Evolutionary conservation across 2,888 invertebrate species (phyloP).

Genomic region (Cheilosia soror): DNA sequence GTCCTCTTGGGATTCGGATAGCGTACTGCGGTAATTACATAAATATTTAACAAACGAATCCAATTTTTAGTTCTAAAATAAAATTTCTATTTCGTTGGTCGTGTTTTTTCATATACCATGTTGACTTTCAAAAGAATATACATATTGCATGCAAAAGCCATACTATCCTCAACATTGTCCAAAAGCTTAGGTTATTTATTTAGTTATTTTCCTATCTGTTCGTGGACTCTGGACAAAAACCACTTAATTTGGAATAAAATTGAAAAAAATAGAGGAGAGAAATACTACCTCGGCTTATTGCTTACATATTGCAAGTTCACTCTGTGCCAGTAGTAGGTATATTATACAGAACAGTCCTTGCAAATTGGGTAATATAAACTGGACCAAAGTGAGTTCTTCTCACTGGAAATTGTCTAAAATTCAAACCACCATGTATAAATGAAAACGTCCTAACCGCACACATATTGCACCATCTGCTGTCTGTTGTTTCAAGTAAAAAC

Average conservation of each 20-base stretch:
- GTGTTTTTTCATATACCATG: background rate
- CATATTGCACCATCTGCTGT: constrained; percentile 63
- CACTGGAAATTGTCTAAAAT: constrained; percentile 51
- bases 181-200: constrained; percentile 26
- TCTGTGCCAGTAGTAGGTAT: background rate
- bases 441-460: constrained; percentile 64
- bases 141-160: background rate
- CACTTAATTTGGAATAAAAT: constrained; percentile 68
- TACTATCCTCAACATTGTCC: background rate
- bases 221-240: constrained; percentile 31
- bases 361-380: constrained; percentile 54
- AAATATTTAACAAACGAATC: constrained; percentile 31
- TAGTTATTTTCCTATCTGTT: constrained; percentile 14
- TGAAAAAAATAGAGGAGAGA: constrained; percentile 30
- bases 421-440: constrained; percentile 62
- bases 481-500: constrained; percentile 38
- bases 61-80: constrained; percentile 17
- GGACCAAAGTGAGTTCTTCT: constrained; percentile 23
- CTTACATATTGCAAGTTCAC: constrained; percentile 36
- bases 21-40: background rate
- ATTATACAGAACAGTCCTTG: constrained; percentile 30
- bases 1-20: background rate
- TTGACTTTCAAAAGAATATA: constrained; percentile 4
- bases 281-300: constrained; percentile 44
- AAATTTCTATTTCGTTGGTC: constrained; percentile 1